Base-by-base conservation (phyloP, 2,888 invertebrate genomes). In the Cerastoderma edule region DNA sequence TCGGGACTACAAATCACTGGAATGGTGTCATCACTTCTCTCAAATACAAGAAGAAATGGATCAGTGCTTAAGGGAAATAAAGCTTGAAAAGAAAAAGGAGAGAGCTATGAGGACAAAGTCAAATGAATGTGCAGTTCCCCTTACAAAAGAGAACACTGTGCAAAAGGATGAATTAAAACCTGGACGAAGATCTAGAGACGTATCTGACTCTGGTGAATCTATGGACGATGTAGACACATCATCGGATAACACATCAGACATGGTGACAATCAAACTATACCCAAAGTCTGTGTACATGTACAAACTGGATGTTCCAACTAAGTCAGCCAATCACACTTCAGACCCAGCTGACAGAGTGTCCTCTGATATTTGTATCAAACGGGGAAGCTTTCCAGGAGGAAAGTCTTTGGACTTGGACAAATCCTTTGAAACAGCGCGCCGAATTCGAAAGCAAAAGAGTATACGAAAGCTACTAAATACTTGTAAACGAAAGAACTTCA, bases 31-130 rank as follows among this genome's bases (percentile, higher is more conserved):
- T 32, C 78, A 88, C 57, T 88, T 87, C 66, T 86, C 85, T 56
- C 85, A 89, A 76, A 89, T 89, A 50, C 89, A 89, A 74, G 84
- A 84, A 56, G 89, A 89, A 74, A 89, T 89, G 89, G 88, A 89
- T 56, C 83, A 81, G 60, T 88, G 88, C 65, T 48, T 82, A 22
- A 35, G 74, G 22, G 82, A 82, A 63, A n/a, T 72, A 19, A 70
- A 28, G 22, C 24, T 28, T n/a, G 82, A 82, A 57, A 74, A 63
- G 35, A 78, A 76, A 53, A 32, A 57, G 32, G 33, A 63, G 30
- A 63, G 27, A 6, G 65, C 65, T 53, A 64, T 24, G 13, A 32
- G 32, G 39, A 65, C 22, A 1, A 46, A 72, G 19, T 22, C 44
- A 27, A 27, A 33, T 10, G 27, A 22, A 30, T 10, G 24, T 16